Percentiles rank a stretch among this genome's conserved stretches.
phyloP scores from a whole-genome alignment of 2,888 invertebrate genomes.

The Eurytoma adleriae region DNA sequence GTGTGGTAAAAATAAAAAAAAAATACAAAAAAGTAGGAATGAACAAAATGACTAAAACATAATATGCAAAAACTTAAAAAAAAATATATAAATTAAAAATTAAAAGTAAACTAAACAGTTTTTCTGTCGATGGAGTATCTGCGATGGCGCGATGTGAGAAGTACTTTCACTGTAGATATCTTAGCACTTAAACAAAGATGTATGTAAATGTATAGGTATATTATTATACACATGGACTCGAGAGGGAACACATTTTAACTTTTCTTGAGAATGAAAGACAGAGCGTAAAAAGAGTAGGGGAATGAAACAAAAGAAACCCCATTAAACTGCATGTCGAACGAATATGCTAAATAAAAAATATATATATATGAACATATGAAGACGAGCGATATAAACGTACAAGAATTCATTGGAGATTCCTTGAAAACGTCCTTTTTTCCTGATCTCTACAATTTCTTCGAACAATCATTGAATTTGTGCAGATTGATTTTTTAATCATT shows the following conservation, averaged over 20 bases:
- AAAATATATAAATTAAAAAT: constrained; percentile 17
- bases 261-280: constrained; percentile 58
- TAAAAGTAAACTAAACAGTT: constrained; percentile 17
- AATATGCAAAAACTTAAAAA: constrained; percentile 1
- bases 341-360: constrained; percentile 33
- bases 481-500: constrained; percentile 53
- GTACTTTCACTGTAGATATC: constrained; percentile 75
- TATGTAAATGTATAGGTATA: constrained; percentile 62
- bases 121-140: constrained; percentile 44
- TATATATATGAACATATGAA: constrained; percentile 43
- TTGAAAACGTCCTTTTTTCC: constrained; percentile 46
- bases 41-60: constrained; percentile 19
- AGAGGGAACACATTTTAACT: constrained; percentile 65
- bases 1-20: constrained; percentile 40
- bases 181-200: constrained; percentile 66
- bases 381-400: constrained; percentile 26
- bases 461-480: constrained; percentile 50
- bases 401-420: constrained; percentile 35
- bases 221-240: constrained; percentile 57
- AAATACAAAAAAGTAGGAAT: constrained; percentile 21
- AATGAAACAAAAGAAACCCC: constrained; percentile 33
- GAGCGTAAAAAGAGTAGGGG: constrained; percentile 45
- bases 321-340: constrained; percentile 37
- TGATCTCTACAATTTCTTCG: constrained; percentile 47
- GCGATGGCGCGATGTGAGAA: constrained; percentile 60